phyloP scores from a whole-genome alignment of 2,113 vertebrate genomes.

The Sinocyclocheilus maitianheensis region DNA sequence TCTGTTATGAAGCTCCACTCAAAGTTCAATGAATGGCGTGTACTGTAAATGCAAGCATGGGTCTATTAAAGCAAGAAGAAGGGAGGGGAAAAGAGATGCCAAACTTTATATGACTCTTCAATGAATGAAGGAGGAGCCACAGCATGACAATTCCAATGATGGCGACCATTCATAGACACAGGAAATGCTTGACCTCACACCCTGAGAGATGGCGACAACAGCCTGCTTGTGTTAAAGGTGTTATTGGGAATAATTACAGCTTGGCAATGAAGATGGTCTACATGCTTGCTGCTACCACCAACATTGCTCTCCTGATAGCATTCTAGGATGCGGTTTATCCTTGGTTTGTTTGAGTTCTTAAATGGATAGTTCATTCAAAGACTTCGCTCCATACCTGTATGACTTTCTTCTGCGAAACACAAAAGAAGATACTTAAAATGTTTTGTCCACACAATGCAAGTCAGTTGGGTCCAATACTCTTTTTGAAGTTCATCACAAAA shows the following conservation, averaged over 20 bases:
- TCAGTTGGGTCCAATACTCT: not conserved
- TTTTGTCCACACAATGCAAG: too few relatives aligned
- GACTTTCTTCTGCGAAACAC: not conserved
- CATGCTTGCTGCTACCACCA: conserved; percentile 52
- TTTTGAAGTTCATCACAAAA: not conserved
- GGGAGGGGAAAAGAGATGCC: conserved; percentile 46
- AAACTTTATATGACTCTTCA: conserved; percentile 34
- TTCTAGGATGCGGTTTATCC: not conserved
- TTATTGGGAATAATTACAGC: conserved; percentile 77
- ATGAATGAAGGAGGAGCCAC: conserved; percentile 51
- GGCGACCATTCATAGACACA: conserved; percentile 72
- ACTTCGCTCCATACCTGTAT: not conserved
- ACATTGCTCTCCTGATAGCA: conserved; percentile 51
- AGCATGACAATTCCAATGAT: conserved; percentile 69
- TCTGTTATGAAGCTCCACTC: conserved; percentile 48
- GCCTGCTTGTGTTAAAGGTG: conserved; percentile 77
- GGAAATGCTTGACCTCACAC: conserved; percentile 80
- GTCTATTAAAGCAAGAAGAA: conserved; percentile 56
- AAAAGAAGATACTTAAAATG: too few relatives aligned
- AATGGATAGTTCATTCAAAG: not conserved
- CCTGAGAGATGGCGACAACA: conserved; percentile 73
- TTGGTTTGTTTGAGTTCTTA: not conserved
- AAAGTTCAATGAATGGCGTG: conserved; percentile 64
- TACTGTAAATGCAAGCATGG: conserved; percentile 53
- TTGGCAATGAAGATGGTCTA: conserved; percentile 66